phyloP scores from a whole-genome alignment of 2,797 vertebrate species.

The Sternarchorhynchus goeldii region DNA sequence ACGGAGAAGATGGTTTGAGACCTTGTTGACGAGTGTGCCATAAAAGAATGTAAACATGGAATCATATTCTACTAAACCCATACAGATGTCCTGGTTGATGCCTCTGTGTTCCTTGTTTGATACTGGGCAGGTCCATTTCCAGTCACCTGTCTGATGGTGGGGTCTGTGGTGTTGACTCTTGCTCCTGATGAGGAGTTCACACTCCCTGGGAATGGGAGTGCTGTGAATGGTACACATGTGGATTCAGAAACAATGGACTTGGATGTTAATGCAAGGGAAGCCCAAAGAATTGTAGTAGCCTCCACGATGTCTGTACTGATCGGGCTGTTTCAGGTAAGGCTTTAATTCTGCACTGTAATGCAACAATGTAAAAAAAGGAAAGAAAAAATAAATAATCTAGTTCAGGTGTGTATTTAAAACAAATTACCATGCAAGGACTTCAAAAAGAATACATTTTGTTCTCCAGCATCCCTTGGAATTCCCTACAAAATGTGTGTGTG shows the following conservation, averaged over 20 bases:
- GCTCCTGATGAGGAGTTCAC: constrained; percentile 76
- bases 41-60: neutral
- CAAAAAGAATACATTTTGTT: too few relatives aligned
- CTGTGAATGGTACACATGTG: constrained; percentile 62
- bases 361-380: too few relatives aligned
- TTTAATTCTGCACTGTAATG: neutral
- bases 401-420: too few relatives aligned
- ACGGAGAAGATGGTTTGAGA: neutral
- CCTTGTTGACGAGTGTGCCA: neutral
- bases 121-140: constrained; percentile 79
- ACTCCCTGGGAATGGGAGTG: constrained; percentile 68
- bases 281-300: constrained; percentile 77
- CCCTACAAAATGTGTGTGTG: too few relatives aligned
- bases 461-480: too few relatives aligned
- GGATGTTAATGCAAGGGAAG: constrained; percentile 74
- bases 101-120: neutral
- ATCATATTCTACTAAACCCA: neutral
- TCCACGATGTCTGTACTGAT: constrained; percentile 83
- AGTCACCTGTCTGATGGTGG: constrained; percentile 88
- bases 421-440: too few relatives aligned
- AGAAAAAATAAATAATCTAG: too few relatives aligned
- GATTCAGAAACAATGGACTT: constrained; percentile 46
- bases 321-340: constrained; percentile 83
- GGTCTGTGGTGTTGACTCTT: constrained; percentile 81
- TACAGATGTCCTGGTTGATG: too few relatives aligned